Evolutionary conservation across 2,888 invertebrate species (phyloP).

Genomic region (Dryocosmus kuriphilus): DNA sequence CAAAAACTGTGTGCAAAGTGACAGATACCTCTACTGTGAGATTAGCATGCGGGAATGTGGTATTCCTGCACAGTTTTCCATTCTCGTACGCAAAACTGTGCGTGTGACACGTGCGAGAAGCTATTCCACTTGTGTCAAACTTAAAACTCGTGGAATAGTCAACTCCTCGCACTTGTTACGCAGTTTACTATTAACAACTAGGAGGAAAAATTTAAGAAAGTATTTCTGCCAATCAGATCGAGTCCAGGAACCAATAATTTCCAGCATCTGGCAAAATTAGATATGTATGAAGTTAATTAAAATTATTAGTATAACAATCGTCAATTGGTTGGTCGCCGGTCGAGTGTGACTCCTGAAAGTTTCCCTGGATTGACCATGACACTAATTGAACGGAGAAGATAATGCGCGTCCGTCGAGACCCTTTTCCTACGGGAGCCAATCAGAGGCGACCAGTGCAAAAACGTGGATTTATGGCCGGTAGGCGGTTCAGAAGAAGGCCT

Average conservation of each 20-base stretch:
- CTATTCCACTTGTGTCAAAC: too few species aligned
- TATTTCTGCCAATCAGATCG: conserved; percentile 8
- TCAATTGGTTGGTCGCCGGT: conserved; percentile 13
- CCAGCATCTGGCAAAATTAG: conserved; percentile 14
- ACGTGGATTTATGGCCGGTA: conserved; percentile 71
- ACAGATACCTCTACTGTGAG: too few species aligned
- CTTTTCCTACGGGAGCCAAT: conserved; percentile 67
- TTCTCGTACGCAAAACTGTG: too few species aligned
- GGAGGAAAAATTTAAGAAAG: neutral
- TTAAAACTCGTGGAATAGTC: too few species aligned
- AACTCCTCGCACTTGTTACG: too few species aligned
- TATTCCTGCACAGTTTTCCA: too few species aligned
- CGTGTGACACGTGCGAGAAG: too few species aligned
- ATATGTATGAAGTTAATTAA: conserved; percentile 8
- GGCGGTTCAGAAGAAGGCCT: conserved; percentile 62
- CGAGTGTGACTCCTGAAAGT: conserved; percentile 46
- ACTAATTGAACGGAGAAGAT: conserved; percentile 68
- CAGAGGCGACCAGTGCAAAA: conserved; percentile 66
- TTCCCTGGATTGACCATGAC: conserved; percentile 60
- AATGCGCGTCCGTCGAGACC: conserved; percentile 52
- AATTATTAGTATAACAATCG: conserved; percentile 38
- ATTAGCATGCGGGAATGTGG: too few species aligned
- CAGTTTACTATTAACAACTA: too few species aligned
- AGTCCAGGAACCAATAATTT: neutral
- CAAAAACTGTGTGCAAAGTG: too few species aligned